Conservation (phyloP, 2,113 vertebrate genomes). For the Pituophis catenifer region DNA sequence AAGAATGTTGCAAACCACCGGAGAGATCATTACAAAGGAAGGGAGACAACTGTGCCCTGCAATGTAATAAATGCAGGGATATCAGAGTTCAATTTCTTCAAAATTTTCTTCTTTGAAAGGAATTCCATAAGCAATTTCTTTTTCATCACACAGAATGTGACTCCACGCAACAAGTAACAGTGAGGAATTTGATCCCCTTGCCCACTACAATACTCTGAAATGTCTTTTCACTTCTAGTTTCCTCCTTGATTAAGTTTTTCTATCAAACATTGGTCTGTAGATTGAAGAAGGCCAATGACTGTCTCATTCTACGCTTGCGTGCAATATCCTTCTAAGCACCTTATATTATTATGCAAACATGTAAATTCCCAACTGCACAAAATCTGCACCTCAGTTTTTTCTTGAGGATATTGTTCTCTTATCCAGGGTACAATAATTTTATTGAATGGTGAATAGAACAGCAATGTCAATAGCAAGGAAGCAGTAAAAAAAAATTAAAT, state of each 20-base stretch:
- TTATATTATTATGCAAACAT: background rate
- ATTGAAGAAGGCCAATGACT: background rate
- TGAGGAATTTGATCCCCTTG: background rate
- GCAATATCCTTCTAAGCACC: background rate
- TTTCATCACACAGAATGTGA: background rate
- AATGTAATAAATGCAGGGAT: background rate
- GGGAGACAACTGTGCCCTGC: background rate
- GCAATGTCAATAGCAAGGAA: background rate
- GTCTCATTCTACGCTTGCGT: background rate
- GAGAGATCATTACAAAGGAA: background rate
- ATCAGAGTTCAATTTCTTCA: background rate
- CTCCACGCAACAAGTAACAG: background rate
- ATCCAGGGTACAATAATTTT: background rate
- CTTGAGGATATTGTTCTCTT: background rate
- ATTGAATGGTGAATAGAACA: background rate
- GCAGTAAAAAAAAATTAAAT: background rate
- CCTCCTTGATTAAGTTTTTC: background rate
- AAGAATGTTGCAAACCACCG: background rate
- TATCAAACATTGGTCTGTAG: background rate
- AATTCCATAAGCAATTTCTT: background rate
- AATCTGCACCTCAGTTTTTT: background rate
- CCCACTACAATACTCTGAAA: background rate
- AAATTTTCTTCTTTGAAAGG: background rate
- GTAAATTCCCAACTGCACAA: background rate
- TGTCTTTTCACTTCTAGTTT: background rate